Evolutionary conservation across 2,888 invertebrate genomes (phyloP), one percentile per base, ranked within the genome.

Genomic region (Calameuta idolon): DNA sequence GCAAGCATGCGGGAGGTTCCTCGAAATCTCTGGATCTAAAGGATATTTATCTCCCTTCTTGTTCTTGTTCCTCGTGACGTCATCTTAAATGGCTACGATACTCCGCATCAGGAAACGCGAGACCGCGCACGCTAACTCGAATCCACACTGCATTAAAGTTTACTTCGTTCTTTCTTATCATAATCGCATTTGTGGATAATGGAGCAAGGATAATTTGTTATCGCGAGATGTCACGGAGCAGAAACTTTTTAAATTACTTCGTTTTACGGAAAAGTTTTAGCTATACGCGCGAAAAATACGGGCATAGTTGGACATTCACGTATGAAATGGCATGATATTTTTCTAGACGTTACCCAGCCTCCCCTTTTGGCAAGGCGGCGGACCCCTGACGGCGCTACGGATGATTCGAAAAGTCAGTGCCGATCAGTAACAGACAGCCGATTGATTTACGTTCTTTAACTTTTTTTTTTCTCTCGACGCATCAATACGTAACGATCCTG

Each of bases 151-250:
- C 88, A 89, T 89, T 88, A 87, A 89, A 89, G 87, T 88, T 88
- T 86, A 88, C 83, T 85, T 83, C 85, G 87, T 90, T 90, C 89
- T 89, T 90, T 90, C 90, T 91, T 91, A 91, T 91, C 91, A 91
- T 91, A 90, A 91, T 90, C 90, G 89, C 90, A 90, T 91, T 91
- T 90, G 89, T 86, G 89, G 91, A 91, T 91, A 91, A 91, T 91
- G 91, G 91, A 89, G 87, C 89, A 87, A 85, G 89, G 88, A 91
- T 90, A 91, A 91, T 90, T 91, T 91, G 90, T 90, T 91, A 91
- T 91, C 91, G 90, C 87, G 84, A 84, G 85, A 89, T 91, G 90
- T 91, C 90, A 89, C 88, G 89, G 88, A 88, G 88, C 90, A 90
- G 89, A 90, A 91, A 91, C 90, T 90, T 91, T 91, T 90, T 89